phyloP scores from a whole-genome alignment of 2,888 invertebrate genomes.

The Troilus luridus region DNA sequence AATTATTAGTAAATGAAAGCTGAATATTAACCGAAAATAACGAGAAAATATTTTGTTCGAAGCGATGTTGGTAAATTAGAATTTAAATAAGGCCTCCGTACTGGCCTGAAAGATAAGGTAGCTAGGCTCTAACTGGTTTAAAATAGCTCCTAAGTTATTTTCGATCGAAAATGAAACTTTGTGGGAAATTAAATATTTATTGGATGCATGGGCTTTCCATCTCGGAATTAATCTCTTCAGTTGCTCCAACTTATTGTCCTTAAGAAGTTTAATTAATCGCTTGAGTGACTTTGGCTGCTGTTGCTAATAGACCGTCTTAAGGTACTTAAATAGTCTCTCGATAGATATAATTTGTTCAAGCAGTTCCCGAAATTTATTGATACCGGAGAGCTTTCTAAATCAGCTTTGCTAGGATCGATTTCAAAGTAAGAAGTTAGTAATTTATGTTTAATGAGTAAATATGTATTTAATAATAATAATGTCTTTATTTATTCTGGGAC shows the following conservation, averaged over 20 bases:
- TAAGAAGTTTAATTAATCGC: background rate
- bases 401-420: too few relatives aligned
- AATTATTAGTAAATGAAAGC: too few relatives aligned
- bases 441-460: too few relatives aligned
- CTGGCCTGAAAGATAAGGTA: background rate
- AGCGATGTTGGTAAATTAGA: background rate
- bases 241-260: background rate
- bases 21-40: too few relatives aligned
- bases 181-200: conserved; percentile 14
- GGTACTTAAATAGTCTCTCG: background rate
- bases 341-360: background rate
- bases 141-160: conserved; percentile 24
- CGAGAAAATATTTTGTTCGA: too few relatives aligned
- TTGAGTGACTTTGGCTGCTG: background rate
- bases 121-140: background rate
- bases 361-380: too few relatives aligned
- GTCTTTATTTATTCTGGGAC: too few relatives aligned
- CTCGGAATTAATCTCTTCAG: background rate
- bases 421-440: too few relatives aligned
- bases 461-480: too few relatives aligned
- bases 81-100: background rate
- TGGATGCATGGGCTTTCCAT: background rate
- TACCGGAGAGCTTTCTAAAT: too few relatives aligned
- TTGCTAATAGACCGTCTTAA: background rate
- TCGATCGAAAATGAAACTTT: background rate